Base-by-base conservation (phyloP, 2,797 vertebrate species). In the Serranus cabrilla region DNA sequence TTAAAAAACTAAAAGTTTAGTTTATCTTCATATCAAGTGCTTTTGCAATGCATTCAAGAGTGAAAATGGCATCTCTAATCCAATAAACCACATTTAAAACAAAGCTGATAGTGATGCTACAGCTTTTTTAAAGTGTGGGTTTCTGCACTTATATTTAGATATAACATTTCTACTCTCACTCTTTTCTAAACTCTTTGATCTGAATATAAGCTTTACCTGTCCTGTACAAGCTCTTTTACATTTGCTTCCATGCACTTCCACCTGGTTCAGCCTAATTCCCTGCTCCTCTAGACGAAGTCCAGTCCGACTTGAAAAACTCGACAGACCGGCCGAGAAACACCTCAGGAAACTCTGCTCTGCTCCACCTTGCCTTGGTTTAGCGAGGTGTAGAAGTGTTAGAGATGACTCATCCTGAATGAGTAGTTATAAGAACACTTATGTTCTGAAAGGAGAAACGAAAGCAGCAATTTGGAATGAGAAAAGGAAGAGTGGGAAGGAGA, bases 221-320 rank as follows among this genome's bases (percentile, higher is more conserved):
- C 7, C 10, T 40, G 18, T 16, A n/a, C 18, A 11, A 39, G 9
- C 52, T 42, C 11, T 57, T 50, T 54, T 20, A 45, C 43, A 31
- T 1, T 54, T 17, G 39, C 17, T 59, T 71, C 67, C 51, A 66
- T 27, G 42, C 43, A 11, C 60, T 77, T 85, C 34, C 60, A 57
- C 49, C 11, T 47, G 16, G 17, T 25, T 74, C 7, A 77, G 52
- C 42, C 60, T 43, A 49, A 42, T 49, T 69, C 14, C 11, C 51
- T 63, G 20, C 51, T 57, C 34, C 20, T 47, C 5, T 21, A 5
- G 37, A 34, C n/a, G 42, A 71, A 56, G 56, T 61, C 74, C 74
- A 5, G 76, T 57, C 1, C 0, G 42, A 85, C 92, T 61, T 82
- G 92, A 91, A 91, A 91, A 91, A 93, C 92, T 57, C 0, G 90